These are phyloP conservation scores for Lasioglossum zephyrum DNA, from an alignment of 2,888 invertebrate genomes.

Conservation along the genomic window DNA sequence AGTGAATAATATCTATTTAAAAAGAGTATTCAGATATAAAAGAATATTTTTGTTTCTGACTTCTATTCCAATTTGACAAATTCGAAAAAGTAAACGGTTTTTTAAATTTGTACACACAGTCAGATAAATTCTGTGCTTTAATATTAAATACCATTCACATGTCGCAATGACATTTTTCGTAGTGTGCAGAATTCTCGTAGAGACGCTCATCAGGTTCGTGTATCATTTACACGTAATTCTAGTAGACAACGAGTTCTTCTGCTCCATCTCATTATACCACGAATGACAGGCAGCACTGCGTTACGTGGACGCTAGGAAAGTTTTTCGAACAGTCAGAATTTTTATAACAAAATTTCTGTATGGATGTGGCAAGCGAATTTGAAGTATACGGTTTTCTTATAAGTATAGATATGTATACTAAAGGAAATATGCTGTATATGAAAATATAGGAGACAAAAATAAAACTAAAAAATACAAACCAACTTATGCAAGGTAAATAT, in stretches of 20 bases:
- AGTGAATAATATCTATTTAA: neutral
- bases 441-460: too few species aligned
- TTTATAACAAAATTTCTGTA: neutral
- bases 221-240: conserved; percentile 60
- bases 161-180: conserved; percentile 15
- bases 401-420: neutral
- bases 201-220: conserved; percentile 47
- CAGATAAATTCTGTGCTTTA: neutral
- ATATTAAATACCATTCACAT: conserved; percentile 13
- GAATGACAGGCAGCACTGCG: conserved; percentile 14
- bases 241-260: conserved; percentile 43
- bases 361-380: neutral
- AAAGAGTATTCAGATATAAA: too few species aligned
- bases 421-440: neutral
- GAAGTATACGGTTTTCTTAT: neutral
- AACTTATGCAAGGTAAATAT: too few species aligned
- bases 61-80: neutral
- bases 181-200: conserved; percentile 41
- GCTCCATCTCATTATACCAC: conserved; percentile 50
- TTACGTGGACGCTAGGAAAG: conserved; percentile 24
- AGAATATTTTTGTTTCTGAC: neutral
- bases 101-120: neutral
- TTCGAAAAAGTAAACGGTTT: neutral
- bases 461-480: too few species aligned
- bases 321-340: neutral